phyloP scores from a whole-genome alignment of 2,888 invertebrate species.

The Notodonta dromedarius region DNA sequence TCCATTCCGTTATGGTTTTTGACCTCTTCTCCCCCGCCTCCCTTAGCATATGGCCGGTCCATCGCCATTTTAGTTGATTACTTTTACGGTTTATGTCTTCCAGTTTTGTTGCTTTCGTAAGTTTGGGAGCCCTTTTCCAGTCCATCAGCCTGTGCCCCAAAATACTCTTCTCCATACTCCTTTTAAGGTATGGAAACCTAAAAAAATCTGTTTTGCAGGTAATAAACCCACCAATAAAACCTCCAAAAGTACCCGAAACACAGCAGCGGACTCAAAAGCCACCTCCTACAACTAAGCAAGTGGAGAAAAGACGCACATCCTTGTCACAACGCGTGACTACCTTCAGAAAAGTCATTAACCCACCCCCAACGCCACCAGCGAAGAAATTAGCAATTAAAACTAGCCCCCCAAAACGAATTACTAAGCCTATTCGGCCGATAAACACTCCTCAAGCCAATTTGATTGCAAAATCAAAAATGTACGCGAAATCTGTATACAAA shows the following conservation, averaged over 20 bases:
- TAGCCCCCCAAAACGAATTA: conserved; percentile 13
- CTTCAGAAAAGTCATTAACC: conserved; percentile 13
- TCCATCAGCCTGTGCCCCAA: too few species aligned
- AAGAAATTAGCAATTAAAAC: conserved; percentile 22
- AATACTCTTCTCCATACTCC: too few species aligned
- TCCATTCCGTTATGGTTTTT: too few species aligned
- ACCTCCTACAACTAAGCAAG: conserved; percentile 9
- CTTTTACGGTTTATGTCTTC: too few species aligned
- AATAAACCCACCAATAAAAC: neutral
- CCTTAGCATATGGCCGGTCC: too few species aligned
- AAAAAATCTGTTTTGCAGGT: too few species aligned
- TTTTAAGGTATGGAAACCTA: too few species aligned
- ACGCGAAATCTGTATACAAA: conserved; percentile 1
- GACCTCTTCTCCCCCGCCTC: too few species aligned
- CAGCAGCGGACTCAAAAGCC: conserved; percentile 14
- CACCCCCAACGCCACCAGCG: conserved; percentile 7
- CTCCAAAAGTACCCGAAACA: conserved; percentile 9
- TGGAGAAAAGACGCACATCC: conserved; percentile 16
- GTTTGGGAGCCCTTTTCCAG: too few species aligned
- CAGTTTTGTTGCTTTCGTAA: too few species aligned
- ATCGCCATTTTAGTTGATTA: too few species aligned
- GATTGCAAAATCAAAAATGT: neutral
- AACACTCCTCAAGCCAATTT: neutral
- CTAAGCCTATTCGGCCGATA: conserved; percentile 2
- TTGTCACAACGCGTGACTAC: conserved; percentile 14